Evolutionary conservation across 2,797 vertebrate species (phyloP).

Genomic region (Zenarchopterus dispar): DNA sequence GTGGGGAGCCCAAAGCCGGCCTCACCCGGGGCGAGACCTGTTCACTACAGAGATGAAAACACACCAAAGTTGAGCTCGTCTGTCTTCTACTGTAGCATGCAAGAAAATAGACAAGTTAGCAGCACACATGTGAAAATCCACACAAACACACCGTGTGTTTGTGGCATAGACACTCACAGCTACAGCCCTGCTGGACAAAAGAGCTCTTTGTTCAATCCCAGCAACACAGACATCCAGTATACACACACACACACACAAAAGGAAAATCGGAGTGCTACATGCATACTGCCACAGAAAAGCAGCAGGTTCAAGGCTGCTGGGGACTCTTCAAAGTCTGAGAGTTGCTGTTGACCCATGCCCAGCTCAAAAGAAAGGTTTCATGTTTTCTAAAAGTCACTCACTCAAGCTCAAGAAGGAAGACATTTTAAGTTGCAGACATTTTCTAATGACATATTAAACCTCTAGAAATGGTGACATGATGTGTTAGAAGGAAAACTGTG

Average conservation of each 20-base stretch:
- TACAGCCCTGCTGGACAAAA: conserved; percentile 63
- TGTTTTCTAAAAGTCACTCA: too few relatives aligned
- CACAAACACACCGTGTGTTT: conserved; percentile 60
- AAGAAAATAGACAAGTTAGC: conserved; percentile 43
- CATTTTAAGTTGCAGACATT: too few relatives aligned
- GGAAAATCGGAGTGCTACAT: background rate
- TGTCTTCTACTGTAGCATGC: conserved; percentile 27
- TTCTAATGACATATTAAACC: too few relatives aligned
- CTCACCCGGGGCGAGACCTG: conserved; percentile 37
- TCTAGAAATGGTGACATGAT: too few relatives aligned
- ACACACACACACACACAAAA: too few relatives aligned
- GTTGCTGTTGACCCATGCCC: background rate
- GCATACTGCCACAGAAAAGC: conserved; percentile 19
- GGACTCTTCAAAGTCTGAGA: conserved; percentile 24
- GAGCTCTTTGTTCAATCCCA: conserved; percentile 66
- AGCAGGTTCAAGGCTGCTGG: conserved; percentile 36
- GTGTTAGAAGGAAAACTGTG: too few relatives aligned
- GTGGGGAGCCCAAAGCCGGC: conserved; percentile 53
- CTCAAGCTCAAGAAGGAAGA: too few relatives aligned
- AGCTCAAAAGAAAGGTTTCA: too few relatives aligned
- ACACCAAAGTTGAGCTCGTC: conserved; percentile 31
- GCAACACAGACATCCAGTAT: conserved; percentile 14
- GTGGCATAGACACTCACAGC: conserved; percentile 63
- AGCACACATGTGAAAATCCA: conserved; percentile 38
- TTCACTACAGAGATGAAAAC: conserved; percentile 44